Base-by-base conservation (phyloP, 2,888 invertebrate genomes). In the Monochamus alternatus region DNA sequence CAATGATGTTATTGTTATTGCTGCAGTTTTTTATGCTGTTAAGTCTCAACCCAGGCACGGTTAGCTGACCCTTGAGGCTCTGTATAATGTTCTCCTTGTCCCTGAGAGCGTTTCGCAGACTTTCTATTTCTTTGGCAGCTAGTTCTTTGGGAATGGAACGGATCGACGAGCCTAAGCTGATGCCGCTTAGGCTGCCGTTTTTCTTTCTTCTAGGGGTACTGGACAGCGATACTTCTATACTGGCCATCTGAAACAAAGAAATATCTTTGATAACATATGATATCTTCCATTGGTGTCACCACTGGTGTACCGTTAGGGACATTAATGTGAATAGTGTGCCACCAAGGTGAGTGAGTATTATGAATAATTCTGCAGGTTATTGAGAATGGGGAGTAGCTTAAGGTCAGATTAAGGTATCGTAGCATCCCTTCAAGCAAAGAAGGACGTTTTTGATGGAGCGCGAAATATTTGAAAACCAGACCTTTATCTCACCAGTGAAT, bases 31-130 rank as follows among this genome's bases (percentile, higher is more conserved):
- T 70, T 22, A 80, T 72, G 3, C 75, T 62, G 64, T 75, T 81
- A 62, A 72, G 79, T 75, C 87, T 87, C 5, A 79, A 63, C 22
- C 76, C 77, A 81, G 93, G 93, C 59, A 93, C 92, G 81, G 92
- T 92, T 59, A 94, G 87, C 85, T 94, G 94, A 77, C 93, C 93
- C 86, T 93, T 93, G 12, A 94, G 89, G 82, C 93, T 95, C 87
- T 95, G 95, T 88, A 96, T 96, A 73, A 95, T 93, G 66, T 94
- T 93, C 86, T 96, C 96, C 84, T 95, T 95, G 88, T 96, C 96
- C 60, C 93, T 91, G 52, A 96, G 89, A 2, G 94, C 94, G 67
- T 93, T 92, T 74, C 93, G 91, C 79, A 94, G 90, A 81, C 92
- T 93, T 87, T 95, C 95, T 78, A 93, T 88, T 88, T 94, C 94